phyloP scores from a whole-genome alignment of 1,140 invertebrate genomes.

The Metopolophium dirhodum region DNA sequence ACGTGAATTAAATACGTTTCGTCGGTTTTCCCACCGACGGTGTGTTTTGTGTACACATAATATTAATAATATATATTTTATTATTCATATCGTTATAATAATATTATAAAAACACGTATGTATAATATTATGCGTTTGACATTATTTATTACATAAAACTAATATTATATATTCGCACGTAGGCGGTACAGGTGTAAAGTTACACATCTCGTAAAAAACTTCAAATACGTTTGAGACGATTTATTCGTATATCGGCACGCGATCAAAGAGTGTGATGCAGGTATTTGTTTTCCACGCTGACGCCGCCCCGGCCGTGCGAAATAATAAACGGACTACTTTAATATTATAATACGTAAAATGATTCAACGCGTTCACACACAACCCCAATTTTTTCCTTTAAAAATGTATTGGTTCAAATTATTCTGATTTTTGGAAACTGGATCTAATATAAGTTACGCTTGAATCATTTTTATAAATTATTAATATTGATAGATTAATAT shows the following conservation, averaged over 20 bases:
- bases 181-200: not conserved
- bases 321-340: not conserved
- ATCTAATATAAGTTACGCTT: no score
- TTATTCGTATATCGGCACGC: not conserved
- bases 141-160: constrained; percentile 8
- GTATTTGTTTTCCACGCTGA: not conserved
- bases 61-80: not conserved
- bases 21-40: not conserved
- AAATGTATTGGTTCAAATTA: no score
- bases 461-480: no score
- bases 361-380: no score
- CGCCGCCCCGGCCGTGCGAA: not conserved
- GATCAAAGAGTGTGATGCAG: not conserved
- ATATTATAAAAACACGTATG: not conserved
- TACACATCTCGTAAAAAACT: not conserved
- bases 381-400: no score
- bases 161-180: not conserved
- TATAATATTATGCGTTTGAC: not conserved
- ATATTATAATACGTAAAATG: not conserved
- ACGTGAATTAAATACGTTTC: constrained; percentile 3
- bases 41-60: not conserved
- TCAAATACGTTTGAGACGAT: constrained; percentile 10
- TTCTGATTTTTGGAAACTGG: no score
- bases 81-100: not conserved
- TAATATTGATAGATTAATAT: no score